These are phyloP conservation scores for Clavelina lepadiformis DNA, from an alignment of 23 tunicate genomes.

Conservation along the genomic window DNA sequence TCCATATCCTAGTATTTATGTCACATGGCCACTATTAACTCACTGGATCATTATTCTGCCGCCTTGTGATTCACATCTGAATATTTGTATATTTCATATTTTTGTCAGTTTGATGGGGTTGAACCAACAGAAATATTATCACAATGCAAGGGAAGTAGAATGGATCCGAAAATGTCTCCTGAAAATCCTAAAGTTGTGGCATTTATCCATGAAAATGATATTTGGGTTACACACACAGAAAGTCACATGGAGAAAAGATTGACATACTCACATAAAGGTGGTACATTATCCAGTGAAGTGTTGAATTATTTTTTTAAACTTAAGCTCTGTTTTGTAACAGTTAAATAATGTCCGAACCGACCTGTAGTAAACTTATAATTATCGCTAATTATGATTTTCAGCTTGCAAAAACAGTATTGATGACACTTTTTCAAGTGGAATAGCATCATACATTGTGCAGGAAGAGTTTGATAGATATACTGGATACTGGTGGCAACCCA, in stretches of 20 bases:
- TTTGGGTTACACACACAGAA: conserved; percentile 75
- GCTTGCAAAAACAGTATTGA: background rate
- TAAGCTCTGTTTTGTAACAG: too few species aligned
- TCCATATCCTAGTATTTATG: too few species aligned
- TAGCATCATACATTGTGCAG: conserved; percentile 74
- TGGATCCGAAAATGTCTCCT: conserved; percentile 95
- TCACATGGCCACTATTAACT: too few species aligned
- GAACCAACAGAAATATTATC: conserved; percentile 41
- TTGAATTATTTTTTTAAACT: too few species aligned
- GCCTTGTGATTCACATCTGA: too few species aligned
- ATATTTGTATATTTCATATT: too few species aligned
- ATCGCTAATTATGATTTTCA: background rate
- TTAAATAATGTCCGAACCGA: background rate
- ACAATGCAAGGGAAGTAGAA: conserved; percentile 40
- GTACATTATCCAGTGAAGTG: background rate
- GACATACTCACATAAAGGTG: conserved; percentile 58
- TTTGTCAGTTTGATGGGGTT: conserved; percentile 17
- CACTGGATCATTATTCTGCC: too few species aligned
- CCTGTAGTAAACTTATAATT: background rate
- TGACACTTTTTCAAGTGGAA: conserved; percentile 58
- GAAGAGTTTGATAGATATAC: conserved; percentile 99
- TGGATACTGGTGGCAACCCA: conserved; percentile 98
- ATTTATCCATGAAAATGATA: conserved; percentile 64
- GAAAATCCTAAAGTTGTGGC: conserved; percentile 56
- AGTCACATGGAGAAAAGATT: conserved; percentile 47